A percentile compares a stretch with the other conserved stretches of the same genome.
Evolutionary conservation across 2,888 invertebrate genomes (phyloP).

Genomic region (Drosophila aldrichi): DNA sequence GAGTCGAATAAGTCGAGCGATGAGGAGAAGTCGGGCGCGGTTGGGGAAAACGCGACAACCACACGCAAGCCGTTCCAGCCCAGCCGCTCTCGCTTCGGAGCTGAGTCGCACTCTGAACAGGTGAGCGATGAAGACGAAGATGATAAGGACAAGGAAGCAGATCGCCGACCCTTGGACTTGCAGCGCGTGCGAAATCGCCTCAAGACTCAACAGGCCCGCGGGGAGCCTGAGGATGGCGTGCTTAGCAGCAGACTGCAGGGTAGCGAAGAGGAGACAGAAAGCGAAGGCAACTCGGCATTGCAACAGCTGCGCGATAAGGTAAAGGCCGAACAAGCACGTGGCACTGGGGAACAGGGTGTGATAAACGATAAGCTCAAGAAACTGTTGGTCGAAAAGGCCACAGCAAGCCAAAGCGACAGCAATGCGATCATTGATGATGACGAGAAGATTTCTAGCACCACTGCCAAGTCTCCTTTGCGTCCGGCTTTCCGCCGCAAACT

Average conservation of each 20-base stretch:
- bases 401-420: neutral
- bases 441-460: slow-evolving; percentile 1
- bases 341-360: slow-evolving; percentile 62
- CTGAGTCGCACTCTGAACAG: slow-evolving; percentile 3
- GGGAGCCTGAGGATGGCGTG: slow-evolving; percentile 46
- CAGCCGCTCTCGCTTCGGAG: slow-evolving; percentile 39
- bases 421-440: slow-evolving; percentile 11
- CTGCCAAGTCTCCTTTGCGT: slow-evolving; percentile 32
- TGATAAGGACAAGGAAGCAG: neutral
- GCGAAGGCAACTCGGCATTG: slow-evolving; percentile 48
- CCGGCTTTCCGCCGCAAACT: slow-evolving; percentile 75
- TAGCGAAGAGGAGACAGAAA: slow-evolving; percentile 28
- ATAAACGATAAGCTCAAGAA: slow-evolving; percentile 72
- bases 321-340: slow-evolving; percentile 60
- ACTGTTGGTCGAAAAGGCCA: slow-evolving; percentile 53
- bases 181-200: slow-evolving; percentile 66
- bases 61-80: slow-evolving; percentile 59
- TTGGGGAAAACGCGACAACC: slow-evolving; percentile 20
- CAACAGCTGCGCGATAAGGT: slow-evolving; percentile 69
- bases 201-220: slow-evolving; percentile 57
- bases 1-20: slow-evolving; percentile 6
- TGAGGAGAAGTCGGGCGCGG: neutral
- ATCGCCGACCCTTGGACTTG: slow-evolving; percentile 45
- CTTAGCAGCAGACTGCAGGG: slow-evolving; percentile 45
- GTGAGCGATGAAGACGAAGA: slow-evolving; percentile 12